Evolutionary conservation across 2,888 invertebrate genomes (phyloP), one percentile per base, ranked within the genome.

Genomic region (Suillia variegata): DNA sequence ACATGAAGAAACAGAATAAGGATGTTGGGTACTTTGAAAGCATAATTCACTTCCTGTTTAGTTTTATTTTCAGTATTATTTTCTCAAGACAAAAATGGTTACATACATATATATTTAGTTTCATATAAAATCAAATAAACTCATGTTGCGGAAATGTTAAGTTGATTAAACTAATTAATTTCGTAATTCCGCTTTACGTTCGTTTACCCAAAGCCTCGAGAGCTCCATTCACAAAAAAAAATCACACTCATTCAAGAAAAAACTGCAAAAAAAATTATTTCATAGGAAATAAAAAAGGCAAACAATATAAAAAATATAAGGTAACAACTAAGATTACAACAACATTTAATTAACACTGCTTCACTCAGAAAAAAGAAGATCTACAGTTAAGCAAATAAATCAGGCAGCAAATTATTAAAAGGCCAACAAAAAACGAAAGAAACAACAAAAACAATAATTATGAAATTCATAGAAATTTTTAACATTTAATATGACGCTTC

Each of bases 391-490:
- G 38, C 38, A 38, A 13, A 45, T 17, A 20, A 45, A 45, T 17
- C 20, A 45, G 45, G 6, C 20, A 45, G 45, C 4, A 45, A 17
- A 45, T 20, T 12, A 17, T 18, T 45, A 45, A 45, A 17, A 45
- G 18, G 5, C 20, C 20, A 8, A 8, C 17, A 18, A 18, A 45
- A 20, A 20, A 18, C 45, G 13, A 45, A 45, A n/a, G 13, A 45
- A 45, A 20, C 45, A 20, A n/a, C n/a, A 38, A n/a, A 38, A 8
- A 5, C 4, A 17, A 20, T 20, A 45, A 45, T 45, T 45, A 45
- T 45, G 45, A 45, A 45, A 18, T 45, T 45, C 45, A 45, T 45
- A 45, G 45, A 45, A 45, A 45, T 45, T 45, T n/a, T 45, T 6
- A 18, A 45, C 45, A 45, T 45, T 45, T 45, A 5, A 45, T 5